Evolutionary conservation across 2,888 invertebrate genomes (phyloP), one percentile per base, ranked within the genome.

Genomic region (Melieria crassipennis): DNA sequence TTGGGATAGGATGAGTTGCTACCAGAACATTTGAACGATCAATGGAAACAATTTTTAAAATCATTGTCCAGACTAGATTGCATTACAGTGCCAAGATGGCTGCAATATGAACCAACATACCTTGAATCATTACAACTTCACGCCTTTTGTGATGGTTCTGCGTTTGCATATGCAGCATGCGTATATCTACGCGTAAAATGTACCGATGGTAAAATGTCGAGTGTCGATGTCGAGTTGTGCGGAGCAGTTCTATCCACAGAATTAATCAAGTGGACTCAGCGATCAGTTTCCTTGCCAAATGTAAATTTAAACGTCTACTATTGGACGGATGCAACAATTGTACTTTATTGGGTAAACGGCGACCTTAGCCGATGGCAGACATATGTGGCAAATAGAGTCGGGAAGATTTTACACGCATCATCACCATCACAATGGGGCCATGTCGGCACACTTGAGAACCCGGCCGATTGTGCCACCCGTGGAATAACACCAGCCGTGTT

Each of bases 61-160:
- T 16, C 16, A 52, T 42, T 10, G 55, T 10, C 55, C 2, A 55
- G 4, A 16, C 55, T 55, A 55, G n/a, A 1, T 16, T 55, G 55
- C 5, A n/a, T 64, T 7, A 64, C 13, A 11, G 30, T 64, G n/a
- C 65, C 68, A 42, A 45, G 61, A 50, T 61, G 61, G 68, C 48
- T 61, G 16, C 52, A 68, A 13, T 68, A 62, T 52, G 47, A 48
- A 7, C 61, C 61, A 10, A n/a, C 6, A 50, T 46, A 30, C 5
- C 6, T 68, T 7, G 7, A 61, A 62, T 69, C 69, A 1, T 6
- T 69, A 4, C 16, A 16, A 16, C 16, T 16, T 16, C 16, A 16
- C 16, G 16, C 16, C 16, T 16, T 16, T 2, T 16, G 16, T 16
- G 16, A 16, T 16, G 16, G 16, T 1, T 16, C 16, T 16, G 16